A percentile compares a stretch with the other conserved stretches of the same genome.
Conservation (phyloP, 1,140 invertebrate genomes). For the Achatina immaculata region DNA sequence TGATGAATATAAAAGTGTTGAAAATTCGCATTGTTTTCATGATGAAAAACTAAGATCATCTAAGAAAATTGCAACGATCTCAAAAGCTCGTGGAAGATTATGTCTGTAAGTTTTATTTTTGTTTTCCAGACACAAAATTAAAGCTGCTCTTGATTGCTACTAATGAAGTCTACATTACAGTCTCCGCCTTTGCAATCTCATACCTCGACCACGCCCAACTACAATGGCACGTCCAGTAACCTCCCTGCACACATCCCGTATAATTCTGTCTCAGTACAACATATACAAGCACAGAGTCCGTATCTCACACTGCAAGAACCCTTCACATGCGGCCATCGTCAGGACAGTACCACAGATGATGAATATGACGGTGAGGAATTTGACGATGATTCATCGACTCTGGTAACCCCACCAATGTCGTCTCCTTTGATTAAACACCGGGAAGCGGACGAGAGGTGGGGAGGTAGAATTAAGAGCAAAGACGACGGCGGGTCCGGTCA, state of each 20-base stretch:
- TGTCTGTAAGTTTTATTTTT: no score
- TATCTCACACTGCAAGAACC: slow-evolving; percentile 11
- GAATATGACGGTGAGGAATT: slow-evolving; percentile 37
- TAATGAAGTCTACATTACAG: not conserved
- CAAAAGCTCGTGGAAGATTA: no score
- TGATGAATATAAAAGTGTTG: no score
- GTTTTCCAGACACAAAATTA: no score
- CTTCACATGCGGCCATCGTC: slow-evolving; percentile 22
- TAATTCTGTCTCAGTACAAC: not conserved
- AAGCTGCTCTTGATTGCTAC: not conserved
- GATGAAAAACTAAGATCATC: no score
- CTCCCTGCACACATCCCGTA: not conserved
- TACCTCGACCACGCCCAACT: not conserved
- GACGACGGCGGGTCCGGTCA: not conserved
- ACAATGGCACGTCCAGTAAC: not conserved
- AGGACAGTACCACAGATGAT: slow-evolving; percentile 36
- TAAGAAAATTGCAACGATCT: no score
- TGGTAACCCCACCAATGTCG: slow-evolving; percentile 41
- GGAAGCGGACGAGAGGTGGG: slow-evolving; percentile 2
- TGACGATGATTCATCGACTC: slow-evolving; percentile 40
- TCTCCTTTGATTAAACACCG: slow-evolving; percentile 30
- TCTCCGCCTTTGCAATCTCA: not conserved
- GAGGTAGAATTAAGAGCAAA: not conserved
- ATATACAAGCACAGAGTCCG: not conserved
- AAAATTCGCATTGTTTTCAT: no score